Base-by-base conservation (phyloP, 1,140 invertebrate genomes). In the Homarus americanus region DNA sequence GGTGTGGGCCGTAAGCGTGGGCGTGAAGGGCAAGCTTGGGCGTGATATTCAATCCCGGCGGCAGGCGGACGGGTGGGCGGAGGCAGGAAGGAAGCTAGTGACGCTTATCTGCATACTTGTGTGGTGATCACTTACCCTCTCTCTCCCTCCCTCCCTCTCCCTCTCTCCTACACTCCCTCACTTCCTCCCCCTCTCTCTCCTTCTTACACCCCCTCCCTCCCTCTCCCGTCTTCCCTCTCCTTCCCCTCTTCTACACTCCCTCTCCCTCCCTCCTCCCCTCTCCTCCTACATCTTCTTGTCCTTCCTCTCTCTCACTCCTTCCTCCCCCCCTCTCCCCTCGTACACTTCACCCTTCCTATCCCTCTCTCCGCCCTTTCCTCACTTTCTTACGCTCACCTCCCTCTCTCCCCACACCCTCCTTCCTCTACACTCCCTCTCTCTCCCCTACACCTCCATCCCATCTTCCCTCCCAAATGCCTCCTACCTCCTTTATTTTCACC, bases 61-160 rank as follows among this genome's bases (percentile, higher is more conserved):
- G 1, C 15, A 24, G 58, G 58, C 15, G 58, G 12, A 24, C 15
- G 24, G 24, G 58, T 63, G 58, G 58, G 53, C 20, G 58, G 32
- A 69, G 73, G 41, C 83, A 86, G 83, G 83, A 86, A 86, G 83
- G 83, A 86, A 86, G 72, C 66, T 49, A 72, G 63, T 34, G 72
- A 53, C 73, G 34, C 83, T 86, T 32, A 86, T 86, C 83, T 86
- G 72, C 83, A 86, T 86, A 86, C 83, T 75, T 86, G 83, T 86
- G 83, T 12, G 83, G 83, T 86, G 83, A 86, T 86, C 34, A 86
- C 58, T 69, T 83, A 72, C 72, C 72, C 72, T 78, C 49, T 53
- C 38, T n/a, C 28, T 28, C 24, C 53, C 34, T 63, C 44, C 53
- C 10, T 41, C 41, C 49, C 75, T 32, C 58, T 49, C n/a, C 38